Evolutionary conservation across 2,888 invertebrate genomes (phyloP).

Genomic region (Creontiades dilutus): DNA sequence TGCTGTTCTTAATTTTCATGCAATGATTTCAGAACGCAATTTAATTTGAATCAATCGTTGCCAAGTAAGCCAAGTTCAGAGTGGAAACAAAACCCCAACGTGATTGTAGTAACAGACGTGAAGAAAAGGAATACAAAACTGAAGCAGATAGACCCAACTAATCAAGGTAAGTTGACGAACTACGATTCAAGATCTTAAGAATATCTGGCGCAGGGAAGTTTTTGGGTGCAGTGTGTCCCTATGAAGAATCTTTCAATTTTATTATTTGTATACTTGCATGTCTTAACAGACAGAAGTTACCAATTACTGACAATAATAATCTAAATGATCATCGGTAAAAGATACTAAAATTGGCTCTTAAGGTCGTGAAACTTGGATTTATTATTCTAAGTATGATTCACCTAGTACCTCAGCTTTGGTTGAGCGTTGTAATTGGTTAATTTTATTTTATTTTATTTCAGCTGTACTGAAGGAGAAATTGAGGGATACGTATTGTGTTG

Average conservation of each 20-base stretch:
- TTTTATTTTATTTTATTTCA: neutral
- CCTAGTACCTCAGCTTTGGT: neutral
- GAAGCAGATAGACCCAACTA: neutral
- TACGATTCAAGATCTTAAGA: neutral
- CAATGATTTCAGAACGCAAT: neutral
- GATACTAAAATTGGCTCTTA: no score
- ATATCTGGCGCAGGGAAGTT: no score
- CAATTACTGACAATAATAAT: no score
- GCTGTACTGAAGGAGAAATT: neutral
- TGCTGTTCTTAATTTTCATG: no score
- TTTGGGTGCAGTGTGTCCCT: no score
- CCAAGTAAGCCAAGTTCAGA: neutral
- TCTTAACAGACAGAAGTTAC: no score
- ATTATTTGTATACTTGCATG: no score
- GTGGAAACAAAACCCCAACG: neutral
- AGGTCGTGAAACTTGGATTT: no score
- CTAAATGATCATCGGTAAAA: no score
- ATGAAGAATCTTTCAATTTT: no score
- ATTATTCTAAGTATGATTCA: no score
- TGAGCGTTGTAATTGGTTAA: no score
- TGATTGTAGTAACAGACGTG: neutral
- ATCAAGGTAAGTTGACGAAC: neutral
- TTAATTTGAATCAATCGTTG: neutral
- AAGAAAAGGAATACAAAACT: neutral
- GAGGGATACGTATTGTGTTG: neutral